A percentile compares a stretch with the other conserved stretches of the same genome.
phyloP scores from a whole-genome alignment of 2,113 vertebrate genomes.

The Cairina moschata region DNA sequence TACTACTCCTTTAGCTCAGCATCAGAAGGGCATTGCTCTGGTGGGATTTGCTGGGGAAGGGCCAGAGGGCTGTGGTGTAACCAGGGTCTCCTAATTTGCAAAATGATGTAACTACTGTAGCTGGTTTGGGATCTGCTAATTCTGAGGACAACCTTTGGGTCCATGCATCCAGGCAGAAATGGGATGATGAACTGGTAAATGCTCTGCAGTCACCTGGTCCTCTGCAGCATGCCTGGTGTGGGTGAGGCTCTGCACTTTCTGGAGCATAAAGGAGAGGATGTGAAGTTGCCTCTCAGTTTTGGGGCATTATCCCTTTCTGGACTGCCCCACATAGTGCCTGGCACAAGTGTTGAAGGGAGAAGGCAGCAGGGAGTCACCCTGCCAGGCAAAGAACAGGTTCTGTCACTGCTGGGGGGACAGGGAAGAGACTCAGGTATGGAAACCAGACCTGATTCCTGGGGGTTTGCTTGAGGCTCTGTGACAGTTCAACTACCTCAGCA shows the following conservation, averaged over 20 bases:
- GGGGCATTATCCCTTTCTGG: not conserved
- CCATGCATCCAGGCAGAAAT: not conserved
- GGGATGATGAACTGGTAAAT: not conserved
- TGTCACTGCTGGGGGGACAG: not conserved
- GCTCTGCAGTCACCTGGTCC: not conserved
- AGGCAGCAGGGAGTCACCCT: not conserved
- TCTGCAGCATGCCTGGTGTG: not conserved
- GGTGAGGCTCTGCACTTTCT: not conserved
- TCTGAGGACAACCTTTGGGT: not conserved
- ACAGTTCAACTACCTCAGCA: not conserved
- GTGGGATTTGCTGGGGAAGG: not conserved
- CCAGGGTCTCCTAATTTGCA: not conserved
- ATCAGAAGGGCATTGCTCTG: not conserved
- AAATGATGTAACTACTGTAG: not conserved
- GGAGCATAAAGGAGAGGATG: not conserved
- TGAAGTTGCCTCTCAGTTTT: not conserved
- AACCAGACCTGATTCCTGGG: not conserved
- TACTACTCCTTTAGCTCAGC: not conserved
- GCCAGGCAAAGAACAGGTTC: not conserved
- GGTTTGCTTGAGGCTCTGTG: not conserved
- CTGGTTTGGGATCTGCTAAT: not conserved
- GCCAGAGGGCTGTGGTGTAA: not conserved
- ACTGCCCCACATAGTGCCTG: not conserved
- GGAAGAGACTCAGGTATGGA: not conserved
- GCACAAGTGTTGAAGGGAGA: not conserved